A percentile compares a stretch with the other conserved stretches of the same genome.
Conservation (phyloP, 1,140 invertebrate genomes). For the Diabrotica undecimpunctata region DNA sequence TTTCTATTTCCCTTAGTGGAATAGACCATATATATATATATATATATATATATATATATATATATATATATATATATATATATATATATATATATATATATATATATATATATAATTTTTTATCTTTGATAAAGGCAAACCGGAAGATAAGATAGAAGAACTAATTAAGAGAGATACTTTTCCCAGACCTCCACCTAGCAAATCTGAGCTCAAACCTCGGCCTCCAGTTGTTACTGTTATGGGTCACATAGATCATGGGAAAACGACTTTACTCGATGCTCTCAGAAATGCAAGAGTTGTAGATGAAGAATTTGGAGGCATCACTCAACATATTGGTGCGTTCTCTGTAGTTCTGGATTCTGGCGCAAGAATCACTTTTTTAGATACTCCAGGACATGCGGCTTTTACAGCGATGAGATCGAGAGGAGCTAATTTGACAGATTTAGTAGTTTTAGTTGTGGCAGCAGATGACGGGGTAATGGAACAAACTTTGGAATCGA, state of each 20-base stretch:
- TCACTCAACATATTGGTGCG: conserved; percentile 99
- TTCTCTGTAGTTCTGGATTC: conserved; percentile 79
- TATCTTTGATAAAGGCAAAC: conserved; percentile 32
- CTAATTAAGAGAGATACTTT: conserved; percentile 37
- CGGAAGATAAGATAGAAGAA: conserved; percentile 29
- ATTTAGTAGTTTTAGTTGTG: conserved; percentile 94
- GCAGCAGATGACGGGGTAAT: conserved; percentile 99
- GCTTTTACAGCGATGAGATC: conserved; percentile 90
- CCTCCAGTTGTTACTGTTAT: conserved; percentile 95
- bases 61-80: too few species aligned
- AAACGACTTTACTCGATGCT: conserved; percentile 94
- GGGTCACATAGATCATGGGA: conserved; percentile 99
- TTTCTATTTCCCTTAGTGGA: too few species aligned
- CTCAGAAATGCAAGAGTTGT: conserved; percentile 84
- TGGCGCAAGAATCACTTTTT: conserved; percentile 82
- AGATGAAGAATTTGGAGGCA: conserved; percentile 94
- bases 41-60: too few species aligned
- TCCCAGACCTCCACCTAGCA: conserved; percentile 55
- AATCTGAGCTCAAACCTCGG: conserved; percentile 60
- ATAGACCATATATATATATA: too few species aligned
- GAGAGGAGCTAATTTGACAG: conserved; percentile 87
- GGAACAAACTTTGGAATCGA: conserved; percentile 89
- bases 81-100: too few species aligned
- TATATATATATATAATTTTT: background rate
- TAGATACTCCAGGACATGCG: conserved; percentile 99